Evolutionary conservation across 2,888 invertebrate genomes (phyloP).

Genomic region (Pyrrhia umbra): DNA sequence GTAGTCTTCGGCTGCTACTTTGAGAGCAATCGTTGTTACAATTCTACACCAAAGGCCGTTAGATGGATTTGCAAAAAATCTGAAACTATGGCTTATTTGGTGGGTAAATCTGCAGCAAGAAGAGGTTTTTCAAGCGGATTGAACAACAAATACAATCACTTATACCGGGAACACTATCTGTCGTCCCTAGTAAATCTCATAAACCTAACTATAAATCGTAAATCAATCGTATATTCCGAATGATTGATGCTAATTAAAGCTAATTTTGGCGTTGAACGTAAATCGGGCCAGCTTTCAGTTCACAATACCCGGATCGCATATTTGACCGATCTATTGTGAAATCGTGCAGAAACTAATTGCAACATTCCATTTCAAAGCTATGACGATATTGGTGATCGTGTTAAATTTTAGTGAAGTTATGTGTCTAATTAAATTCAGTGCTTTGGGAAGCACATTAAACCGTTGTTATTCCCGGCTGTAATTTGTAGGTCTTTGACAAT

Average conservation of each 20-base stretch:
- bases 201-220: constrained; percentile 24
- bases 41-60: no score
- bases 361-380: constrained; percentile 44
- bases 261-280: constrained; percentile 56
- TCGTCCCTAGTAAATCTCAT: constrained; percentile 1
- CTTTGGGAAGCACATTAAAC: not conserved
- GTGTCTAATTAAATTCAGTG: not conserved
- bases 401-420: constrained; percentile 10
- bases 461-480: not conserved
- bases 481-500: not conserved
- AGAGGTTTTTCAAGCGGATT: no score
- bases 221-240: constrained; percentile 37
- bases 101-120: no score
- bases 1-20: no score
- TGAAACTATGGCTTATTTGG: no score
- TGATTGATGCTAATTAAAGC: constrained; percentile 65
- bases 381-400: constrained; percentile 12
- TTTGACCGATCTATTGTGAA: constrained; percentile 53
- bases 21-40: no score
- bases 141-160: no score
- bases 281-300: constrained; percentile 48
- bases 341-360: constrained; percentile 57
- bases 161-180: not conserved
- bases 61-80: no score
- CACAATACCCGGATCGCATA: constrained; percentile 24